Conservation (phyloP, 2,888 invertebrate genomes). For the Drosophila kambysellisi region DNA sequence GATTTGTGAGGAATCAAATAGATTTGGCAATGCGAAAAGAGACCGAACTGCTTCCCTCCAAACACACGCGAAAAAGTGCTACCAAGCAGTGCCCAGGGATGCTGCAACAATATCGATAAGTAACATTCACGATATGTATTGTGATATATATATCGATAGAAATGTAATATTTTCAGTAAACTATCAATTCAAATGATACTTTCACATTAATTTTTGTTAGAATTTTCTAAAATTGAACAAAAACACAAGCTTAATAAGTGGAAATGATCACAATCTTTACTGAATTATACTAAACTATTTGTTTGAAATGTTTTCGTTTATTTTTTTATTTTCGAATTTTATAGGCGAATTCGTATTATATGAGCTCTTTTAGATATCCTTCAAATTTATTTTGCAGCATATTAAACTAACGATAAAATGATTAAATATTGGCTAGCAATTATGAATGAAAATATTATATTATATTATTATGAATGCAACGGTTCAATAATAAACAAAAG, state of each 20-base stretch:
- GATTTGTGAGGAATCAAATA: constrained; percentile 19
- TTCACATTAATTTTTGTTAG: not conserved
- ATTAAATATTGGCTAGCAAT: no score
- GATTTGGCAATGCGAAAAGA: constrained; percentile 53
- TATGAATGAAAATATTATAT: no score
- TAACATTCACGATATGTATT: not conserved
- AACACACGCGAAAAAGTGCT: constrained; percentile 67
- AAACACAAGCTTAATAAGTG: not conserved
- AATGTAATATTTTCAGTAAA: not conserved
- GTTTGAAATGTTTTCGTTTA: no score
- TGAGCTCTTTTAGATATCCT: no score
- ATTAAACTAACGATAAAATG: no score
- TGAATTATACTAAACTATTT: not conserved
- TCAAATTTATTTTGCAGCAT: no score
- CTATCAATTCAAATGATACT: not conserved
- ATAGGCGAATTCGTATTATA: no score
- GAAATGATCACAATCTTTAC: not conserved
- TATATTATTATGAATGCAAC: no score
- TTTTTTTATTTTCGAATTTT: no score
- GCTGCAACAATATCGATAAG: constrained; percentile 25
- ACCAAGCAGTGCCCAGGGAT: constrained; percentile 36
- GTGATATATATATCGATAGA: not conserved
- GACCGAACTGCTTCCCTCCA: constrained; percentile 60
- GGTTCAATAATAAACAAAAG: no score
- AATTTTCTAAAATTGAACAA: not conserved